A percentile compares a stretch with the other conserved stretches of the same genome.
phyloP scores from a whole-genome alignment of 1,140 invertebrate genomes.

The Leucophenga varia region DNA sequence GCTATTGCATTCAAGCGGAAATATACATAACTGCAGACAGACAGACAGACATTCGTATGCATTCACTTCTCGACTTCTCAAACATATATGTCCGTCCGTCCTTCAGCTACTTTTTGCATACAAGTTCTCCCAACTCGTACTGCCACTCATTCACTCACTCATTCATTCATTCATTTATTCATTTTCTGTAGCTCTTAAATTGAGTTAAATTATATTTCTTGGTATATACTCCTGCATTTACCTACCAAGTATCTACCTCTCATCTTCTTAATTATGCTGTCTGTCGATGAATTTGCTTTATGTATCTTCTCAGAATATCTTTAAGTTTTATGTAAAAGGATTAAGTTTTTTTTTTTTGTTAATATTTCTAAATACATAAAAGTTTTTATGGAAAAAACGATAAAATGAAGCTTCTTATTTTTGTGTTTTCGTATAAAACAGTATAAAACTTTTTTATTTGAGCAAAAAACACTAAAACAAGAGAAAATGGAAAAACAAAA shows the following conservation, averaged over 20 bases:
- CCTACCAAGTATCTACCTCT: constrained; percentile 25
- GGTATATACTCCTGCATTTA: constrained; percentile 42
- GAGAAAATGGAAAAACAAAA: too few species aligned
- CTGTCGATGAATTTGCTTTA: constrained; percentile 34
- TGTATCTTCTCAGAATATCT: background rate
- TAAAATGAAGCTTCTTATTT: too few species aligned
- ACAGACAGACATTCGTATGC: constrained; percentile 14
- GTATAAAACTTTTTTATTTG: too few species aligned
- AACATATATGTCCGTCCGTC: too few species aligned
- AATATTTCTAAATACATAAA: too few species aligned
- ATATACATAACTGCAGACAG: constrained; percentile 21
- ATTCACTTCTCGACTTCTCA: too few species aligned
- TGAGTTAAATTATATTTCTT: too few species aligned
- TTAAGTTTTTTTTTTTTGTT: too few species aligned
- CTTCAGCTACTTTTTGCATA: too few species aligned
- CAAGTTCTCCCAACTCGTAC: constrained; percentile 9
- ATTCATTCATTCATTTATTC: constrained; percentile 44
- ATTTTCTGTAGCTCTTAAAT: constrained; percentile 46
- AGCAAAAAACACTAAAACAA: too few species aligned
- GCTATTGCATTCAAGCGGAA: constrained; percentile 21
- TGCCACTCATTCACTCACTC: constrained; percentile 44
- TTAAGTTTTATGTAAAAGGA: background rate
- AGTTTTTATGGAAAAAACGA: too few species aligned
- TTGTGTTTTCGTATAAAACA: too few species aligned
- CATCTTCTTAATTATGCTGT: constrained; percentile 49